A percentile compares a stretch with the other conserved stretches of the same genome.
These are phyloP conservation scores for Drosophila tani DNA, from an alignment of 1,140 invertebrate genomes.

Conservation along the genomic window DNA sequence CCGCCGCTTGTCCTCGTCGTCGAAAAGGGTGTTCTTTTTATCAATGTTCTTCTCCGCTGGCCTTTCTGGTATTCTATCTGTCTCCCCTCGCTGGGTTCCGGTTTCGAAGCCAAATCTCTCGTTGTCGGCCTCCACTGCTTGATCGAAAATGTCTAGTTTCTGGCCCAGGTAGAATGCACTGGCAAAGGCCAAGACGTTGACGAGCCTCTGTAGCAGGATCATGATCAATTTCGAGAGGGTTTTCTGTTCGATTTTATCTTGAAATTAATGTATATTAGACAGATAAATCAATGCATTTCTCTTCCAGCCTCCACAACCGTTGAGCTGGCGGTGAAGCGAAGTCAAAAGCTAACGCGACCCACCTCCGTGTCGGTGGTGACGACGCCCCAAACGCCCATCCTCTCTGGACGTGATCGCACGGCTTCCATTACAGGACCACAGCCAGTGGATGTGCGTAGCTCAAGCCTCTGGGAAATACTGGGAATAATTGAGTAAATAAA, in stretches of 20 bases:
- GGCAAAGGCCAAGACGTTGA: slow-evolving; percentile 39
- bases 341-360: slow-evolving; percentile 77
- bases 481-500: background rate
- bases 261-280: slow-evolving; percentile 11
- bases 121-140: background rate
- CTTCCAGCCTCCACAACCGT: slow-evolving; percentile 76
- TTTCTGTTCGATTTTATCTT: background rate
- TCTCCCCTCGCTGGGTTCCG: background rate
- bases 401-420: slow-evolving; percentile 80
- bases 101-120: background rate
- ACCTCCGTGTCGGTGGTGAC: slow-evolving; percentile 72
- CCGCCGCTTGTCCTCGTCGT: slow-evolving; percentile 41
- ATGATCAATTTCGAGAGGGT: slow-evolving; percentile 11
- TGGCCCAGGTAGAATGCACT: slow-evolving; percentile 43
- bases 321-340: slow-evolving; percentile 81
- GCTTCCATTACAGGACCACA: slow-evolving; percentile 93
- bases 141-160: slow-evolving; percentile 38
- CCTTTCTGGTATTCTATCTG: background rate
- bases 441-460: slow-evolving; percentile 92
- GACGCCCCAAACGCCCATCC: slow-evolving; percentile 73
- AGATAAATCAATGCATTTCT: slow-evolving; percentile 7
- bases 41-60: background rate
- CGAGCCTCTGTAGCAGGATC: slow-evolving; percentile 27
- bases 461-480: background rate
- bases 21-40: background rate